Conservation (phyloP, 2,888 invertebrate species). For the Ophion slaviceki region DNA sequence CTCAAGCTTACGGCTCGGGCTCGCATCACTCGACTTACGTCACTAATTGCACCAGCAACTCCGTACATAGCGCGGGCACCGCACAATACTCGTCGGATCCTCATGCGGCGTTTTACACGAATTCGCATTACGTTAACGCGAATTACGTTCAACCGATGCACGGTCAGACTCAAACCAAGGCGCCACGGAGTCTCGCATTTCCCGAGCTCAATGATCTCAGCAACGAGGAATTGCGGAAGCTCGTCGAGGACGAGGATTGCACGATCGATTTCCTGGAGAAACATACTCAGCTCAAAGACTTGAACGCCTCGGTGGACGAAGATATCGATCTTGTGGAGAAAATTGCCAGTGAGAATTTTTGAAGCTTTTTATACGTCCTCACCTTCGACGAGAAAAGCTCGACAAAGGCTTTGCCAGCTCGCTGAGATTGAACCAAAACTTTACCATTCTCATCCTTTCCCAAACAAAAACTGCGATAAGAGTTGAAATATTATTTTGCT, state of each 20-base stretch:
- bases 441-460: too few species aligned
- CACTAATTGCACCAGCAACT: constrained; percentile 66
- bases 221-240: constrained; percentile 88
- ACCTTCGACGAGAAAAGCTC: too few species aligned
- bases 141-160: constrained; percentile 75
- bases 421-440: too few species aligned
- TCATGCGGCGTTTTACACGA: constrained; percentile 75
- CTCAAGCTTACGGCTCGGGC: constrained; percentile 71
- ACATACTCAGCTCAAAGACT: constrained; percentile 88
- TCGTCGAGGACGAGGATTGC: constrained; percentile 89
- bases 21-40: constrained; percentile 75
- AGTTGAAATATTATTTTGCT: too few species aligned
- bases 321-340: constrained; percentile 89
- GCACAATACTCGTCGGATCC: constrained; percentile 77
- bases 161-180: constrained; percentile 72
- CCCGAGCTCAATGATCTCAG: constrained; percentile 84
- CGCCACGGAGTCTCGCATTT: constrained; percentile 81
- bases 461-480: too few species aligned
- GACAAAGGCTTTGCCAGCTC: too few species aligned
- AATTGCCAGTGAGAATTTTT: constrained; percentile 85
- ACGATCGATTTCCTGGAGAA: constrained; percentile 90
- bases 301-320: constrained; percentile 89
- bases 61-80: constrained; percentile 71
- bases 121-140: constrained; percentile 77
- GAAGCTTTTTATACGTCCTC: background rate